These are phyloP conservation scores for Gari tellinella DNA, from an alignment of 2,888 invertebrate genomes.

Conservation along the genomic window DNA sequence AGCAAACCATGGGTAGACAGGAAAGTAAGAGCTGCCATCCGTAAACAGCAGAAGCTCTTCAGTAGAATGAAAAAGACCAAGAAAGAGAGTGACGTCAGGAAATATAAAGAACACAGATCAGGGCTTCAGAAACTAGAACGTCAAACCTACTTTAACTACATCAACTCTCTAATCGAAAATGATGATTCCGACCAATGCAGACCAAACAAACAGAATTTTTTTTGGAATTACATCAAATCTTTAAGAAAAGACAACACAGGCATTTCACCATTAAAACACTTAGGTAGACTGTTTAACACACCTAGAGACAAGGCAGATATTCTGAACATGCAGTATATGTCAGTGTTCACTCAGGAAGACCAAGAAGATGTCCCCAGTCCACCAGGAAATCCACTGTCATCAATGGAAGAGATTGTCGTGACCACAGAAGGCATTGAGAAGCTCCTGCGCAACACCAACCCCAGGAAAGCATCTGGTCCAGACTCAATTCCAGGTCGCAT, in stretches of 20 bases:
- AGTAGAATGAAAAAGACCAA: slow-evolving; percentile 10
- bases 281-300: slow-evolving; percentile 10
- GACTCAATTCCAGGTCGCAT: too few species aligned
- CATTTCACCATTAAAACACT: slow-evolving; percentile 21
- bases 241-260: slow-evolving; percentile 16
- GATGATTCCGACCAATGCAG: background rate
- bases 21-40: background rate
- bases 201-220: slow-evolving; percentile 18
- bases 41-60: slow-evolving; percentile 3
- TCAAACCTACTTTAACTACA: background rate
- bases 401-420: slow-evolving; percentile 10
- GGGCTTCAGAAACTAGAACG: slow-evolving; percentile 10
- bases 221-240: slow-evolving; percentile 30
- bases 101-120: slow-evolving; percentile 13
- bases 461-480: slow-evolving; percentile 18
- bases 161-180: slow-evolving; percentile 1
- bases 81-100: background rate
- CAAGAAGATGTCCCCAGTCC: slow-evolving; percentile 9
- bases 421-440: slow-evolving; percentile 14
- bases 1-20: slow-evolving; percentile 22
- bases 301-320: slow-evolving; percentile 15
- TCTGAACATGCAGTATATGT: slow-evolving; percentile 14
- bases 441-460: too few species aligned
- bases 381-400: background rate
- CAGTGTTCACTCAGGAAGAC: too few species aligned